These are phyloP conservation scores for Acanthacorydalis orientalis DNA, from an alignment of 2,888 invertebrate genomes.

Conservation along the genomic window DNA sequence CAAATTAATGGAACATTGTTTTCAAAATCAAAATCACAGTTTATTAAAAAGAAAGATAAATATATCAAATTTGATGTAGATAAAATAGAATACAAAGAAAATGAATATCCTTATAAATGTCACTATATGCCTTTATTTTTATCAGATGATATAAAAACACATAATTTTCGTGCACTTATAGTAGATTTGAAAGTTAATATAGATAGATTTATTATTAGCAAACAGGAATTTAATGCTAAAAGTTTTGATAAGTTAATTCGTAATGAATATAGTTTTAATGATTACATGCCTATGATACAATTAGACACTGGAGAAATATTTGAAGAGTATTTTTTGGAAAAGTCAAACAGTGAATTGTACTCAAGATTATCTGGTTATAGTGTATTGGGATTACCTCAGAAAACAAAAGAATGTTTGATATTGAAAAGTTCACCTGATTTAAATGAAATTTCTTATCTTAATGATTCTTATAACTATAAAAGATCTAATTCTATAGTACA, in stretches of 20 bases:
- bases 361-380: conserved; percentile 1
- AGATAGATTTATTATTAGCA: conserved; percentile 5
- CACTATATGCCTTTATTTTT: conserved; percentile 6
- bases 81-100: background rate
- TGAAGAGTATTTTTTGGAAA: conserved; percentile 8
- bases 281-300: conserved; percentile 11
- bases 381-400: background rate
- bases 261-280: conserved; percentile 8
- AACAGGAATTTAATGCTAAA: conserved; percentile 8
- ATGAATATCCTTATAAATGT: background rate
- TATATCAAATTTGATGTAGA: background rate
- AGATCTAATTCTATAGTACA: conserved; percentile 8
- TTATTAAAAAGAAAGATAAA: background rate
- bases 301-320: conserved; percentile 9
- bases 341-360: background rate
- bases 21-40: background rate
- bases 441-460: background rate
- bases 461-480: background rate
- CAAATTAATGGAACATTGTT: background rate
- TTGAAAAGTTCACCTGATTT: background rate
- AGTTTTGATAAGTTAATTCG: conserved; percentile 8
- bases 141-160: conserved; percentile 6
- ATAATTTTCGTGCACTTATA: conserved; percentile 5
- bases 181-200: conserved; percentile 1
- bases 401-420: background rate